phyloP scores from a whole-genome alignment of 2,113 vertebrate genomes.

The Calidris pugnax region DNA sequence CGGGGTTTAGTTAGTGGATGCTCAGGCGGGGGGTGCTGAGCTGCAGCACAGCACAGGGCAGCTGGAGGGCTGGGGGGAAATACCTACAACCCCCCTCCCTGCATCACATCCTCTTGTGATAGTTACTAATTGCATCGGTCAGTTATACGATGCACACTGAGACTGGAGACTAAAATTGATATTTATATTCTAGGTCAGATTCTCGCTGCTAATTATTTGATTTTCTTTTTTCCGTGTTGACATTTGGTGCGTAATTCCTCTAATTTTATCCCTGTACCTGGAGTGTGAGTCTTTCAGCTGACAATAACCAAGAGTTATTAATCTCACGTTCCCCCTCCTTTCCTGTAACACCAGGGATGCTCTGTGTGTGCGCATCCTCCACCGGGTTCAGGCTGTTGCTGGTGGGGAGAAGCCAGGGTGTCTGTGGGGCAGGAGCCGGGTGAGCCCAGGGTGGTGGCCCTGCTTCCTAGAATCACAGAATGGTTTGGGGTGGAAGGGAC shows the following conservation, averaged over 20 bases:
- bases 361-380: background rate
- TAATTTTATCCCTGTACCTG: background rate
- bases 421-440: background rate
- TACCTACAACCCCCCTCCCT: background rate
- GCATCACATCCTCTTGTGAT: background rate
- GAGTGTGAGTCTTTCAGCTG: background rate
- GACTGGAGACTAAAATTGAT: background rate
- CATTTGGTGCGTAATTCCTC: background rate
- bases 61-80: background rate
- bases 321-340: background rate
- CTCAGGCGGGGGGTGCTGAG: background rate
- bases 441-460: background rate
- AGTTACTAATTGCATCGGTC: too few relatives aligned
- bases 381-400: background rate
- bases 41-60: background rate
- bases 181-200: background rate
- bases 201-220: background rate
- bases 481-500: background rate
- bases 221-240: background rate
- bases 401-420: background rate
- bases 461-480: background rate
- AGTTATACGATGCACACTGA: accelerated
- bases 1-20: background rate
- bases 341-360: background rate
- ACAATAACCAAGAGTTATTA: too few relatives aligned